Conservation (phyloP, 2,888 invertebrate genomes). For the Lasioglossum marginatum region DNA sequence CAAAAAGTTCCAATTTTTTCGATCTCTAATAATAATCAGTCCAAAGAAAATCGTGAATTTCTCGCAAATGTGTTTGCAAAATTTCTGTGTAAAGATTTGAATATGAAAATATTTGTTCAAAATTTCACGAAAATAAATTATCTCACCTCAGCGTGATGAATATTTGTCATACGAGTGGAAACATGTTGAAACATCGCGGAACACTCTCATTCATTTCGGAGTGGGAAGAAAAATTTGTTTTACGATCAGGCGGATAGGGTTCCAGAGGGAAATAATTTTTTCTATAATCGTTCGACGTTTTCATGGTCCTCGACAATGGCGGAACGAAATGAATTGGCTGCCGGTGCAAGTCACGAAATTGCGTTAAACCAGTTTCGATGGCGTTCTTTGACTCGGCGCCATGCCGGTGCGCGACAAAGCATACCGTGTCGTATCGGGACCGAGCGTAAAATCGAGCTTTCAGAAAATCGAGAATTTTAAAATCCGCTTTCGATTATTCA, state of each 20-base stretch:
- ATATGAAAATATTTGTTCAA: background rate
- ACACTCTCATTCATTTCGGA: background rate
- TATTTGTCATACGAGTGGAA: background rate
- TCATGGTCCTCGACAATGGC: background rate
- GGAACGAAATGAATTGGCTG: conserved; percentile 23
- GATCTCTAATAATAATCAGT: background rate
- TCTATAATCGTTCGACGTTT: background rate
- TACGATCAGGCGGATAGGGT: background rate
- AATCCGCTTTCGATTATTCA: background rate
- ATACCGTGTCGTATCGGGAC: background rate
- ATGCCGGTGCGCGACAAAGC: conserved; percentile 14
- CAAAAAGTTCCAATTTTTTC: background rate
- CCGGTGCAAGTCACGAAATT: conserved; percentile 11
- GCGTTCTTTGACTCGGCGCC: conserved; percentile 27
- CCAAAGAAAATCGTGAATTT: background rate
- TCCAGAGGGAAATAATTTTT: background rate
- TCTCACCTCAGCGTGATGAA: background rate
- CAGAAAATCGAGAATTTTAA: conserved; percentile 15
- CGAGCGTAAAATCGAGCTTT: conserved; percentile 8
- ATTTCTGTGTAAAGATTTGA: background rate
- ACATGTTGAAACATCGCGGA: background rate
- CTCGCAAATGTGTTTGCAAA: background rate
- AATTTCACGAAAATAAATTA: background rate
- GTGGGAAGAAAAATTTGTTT: background rate
- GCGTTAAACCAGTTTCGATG: conserved; percentile 39